A percentile compares a stretch with the other conserved stretches of the same genome.
These are phyloP conservation scores for Nomada hirtipes DNA, from an alignment of 2,888 invertebrate genomes.

Conservation along the genomic window DNA sequence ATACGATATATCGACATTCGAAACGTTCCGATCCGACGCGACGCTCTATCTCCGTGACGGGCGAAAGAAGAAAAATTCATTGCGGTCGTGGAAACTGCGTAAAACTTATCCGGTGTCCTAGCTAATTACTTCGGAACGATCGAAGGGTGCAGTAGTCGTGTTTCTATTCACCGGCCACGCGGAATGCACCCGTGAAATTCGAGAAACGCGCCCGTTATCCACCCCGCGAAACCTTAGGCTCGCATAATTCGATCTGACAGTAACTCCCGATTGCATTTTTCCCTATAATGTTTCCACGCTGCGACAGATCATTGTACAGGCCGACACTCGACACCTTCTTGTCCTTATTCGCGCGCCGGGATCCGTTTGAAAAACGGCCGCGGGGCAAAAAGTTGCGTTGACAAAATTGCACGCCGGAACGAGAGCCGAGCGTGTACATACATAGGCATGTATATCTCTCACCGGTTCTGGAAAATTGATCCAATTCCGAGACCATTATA, in stretches of 20 bases:
- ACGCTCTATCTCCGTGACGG: no score
- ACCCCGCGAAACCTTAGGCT: constrained; percentile 78
- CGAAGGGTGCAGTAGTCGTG: constrained; percentile 51
- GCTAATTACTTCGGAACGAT: constrained; percentile 56
- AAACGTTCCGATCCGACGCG: constrained; percentile 4
- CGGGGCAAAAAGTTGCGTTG: not conserved
- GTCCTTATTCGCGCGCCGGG: constrained; percentile 38
- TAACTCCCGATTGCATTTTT: constrained; percentile 75
- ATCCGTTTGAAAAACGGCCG: constrained; percentile 12
- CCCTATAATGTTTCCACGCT: constrained; percentile 77
- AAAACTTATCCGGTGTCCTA: constrained; percentile 43
- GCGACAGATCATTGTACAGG: constrained; percentile 62
- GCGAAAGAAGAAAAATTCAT: not conserved
- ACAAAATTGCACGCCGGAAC: not conserved
- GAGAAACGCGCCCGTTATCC: constrained; percentile 76
- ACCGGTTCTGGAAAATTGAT: not conserved
- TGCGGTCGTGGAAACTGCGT: constrained; percentile 40
- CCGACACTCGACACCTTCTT: constrained; percentile 65
- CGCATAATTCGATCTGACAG: constrained; percentile 82
- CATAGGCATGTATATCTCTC: not conserved
- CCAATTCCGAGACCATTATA: not conserved
- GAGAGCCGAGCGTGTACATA: not conserved
- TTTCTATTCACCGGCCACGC: constrained; percentile 71
- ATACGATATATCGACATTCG: not conserved
- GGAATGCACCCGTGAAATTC: constrained; percentile 80